Evolutionary conservation across 35 echinoderm and acorn worm species (phyloP), one percentile per base, ranked within the genome.

Genomic region (Lytechinus variegatus): DNA sequence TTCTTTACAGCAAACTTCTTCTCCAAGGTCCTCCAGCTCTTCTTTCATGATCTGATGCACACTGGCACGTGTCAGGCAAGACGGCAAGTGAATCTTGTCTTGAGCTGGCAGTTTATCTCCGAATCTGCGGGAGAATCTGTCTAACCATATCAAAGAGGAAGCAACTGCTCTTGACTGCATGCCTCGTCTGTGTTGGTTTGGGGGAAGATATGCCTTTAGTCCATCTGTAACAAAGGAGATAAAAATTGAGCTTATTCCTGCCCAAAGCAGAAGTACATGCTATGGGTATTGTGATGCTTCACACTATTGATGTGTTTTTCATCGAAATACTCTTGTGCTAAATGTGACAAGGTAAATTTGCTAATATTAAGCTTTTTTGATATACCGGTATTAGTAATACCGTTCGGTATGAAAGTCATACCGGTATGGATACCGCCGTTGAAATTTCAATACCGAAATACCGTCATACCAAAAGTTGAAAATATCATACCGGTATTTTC

Each of bases 41-140:
- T 27, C 56, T 28, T 9, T 87, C 66, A 57, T 95, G 24, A 54
- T 27, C 3, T 91, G 27, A 55, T 89, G 95, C 9, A 95, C 54
- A 87, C 19, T 53, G 9, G 19, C 93, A 55, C 56, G 57, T 7
- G 93, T 96, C 79, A 94, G 14, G 54, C 58, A 96, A 52, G 96
- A 96, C 44, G 96, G 92, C 9, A 96, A 66, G 55, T 96, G 95
- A 10, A 95, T 94, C 28, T 90, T 87, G 12, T 96, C 33, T 14
- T 58, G 21, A 54, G 95, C 93, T 28, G 96, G 96, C 8, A 96
- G 61, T 21, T 94, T 89, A 29, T 96, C 96, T 4, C 96, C 92
- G 88, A 89, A 94, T 54, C 91, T 88, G 51, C 10, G 7, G 13
- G 94, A 29, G 54, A 88, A 96, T 33, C 52, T 53, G 8, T 66